Evolutionary conservation across 2,888 invertebrate genomes (phyloP), one percentile per base, ranked within the genome.

Genomic region (Andrena haemorrhoa): DNA sequence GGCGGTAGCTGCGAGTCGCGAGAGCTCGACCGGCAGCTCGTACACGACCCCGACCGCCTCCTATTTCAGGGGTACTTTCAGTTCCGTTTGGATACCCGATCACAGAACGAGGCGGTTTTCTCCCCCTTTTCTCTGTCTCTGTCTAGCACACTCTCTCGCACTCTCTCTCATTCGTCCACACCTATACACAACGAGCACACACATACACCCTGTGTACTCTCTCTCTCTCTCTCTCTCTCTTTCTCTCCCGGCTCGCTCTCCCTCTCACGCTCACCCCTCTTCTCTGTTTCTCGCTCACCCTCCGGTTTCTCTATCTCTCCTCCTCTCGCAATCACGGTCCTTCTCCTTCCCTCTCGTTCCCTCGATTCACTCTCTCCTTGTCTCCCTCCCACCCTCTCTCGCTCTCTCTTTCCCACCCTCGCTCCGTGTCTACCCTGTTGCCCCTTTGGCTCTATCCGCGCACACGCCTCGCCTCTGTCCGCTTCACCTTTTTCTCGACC

Each of bases 1-100:
- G 90, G 91, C 91, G 91, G 91, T 91, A 90, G 91, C 91, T 90
- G 89, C 92, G 89, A 90, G 88, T 91, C 86, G 90, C 87, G 88
- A 88, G 88, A 87, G 81, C 88, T 86, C 82, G 79, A 86, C 84
- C 86, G 87, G 85, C 73, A 86, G 86, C 87, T 86, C 86, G 78
- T 80, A 82, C 86, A 86, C 87, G 85, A 87, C 85, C 78, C 85
- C 76, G 73, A 82, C 85, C 87, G 87, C 77, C 83, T 87, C 79
- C 81, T 83, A 83, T 85, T 85, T 87, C 87, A 85, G 82, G 41
- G 82, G 74, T 79, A 82, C 82, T 82, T 79, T 79, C 79, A 87
- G 84, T 84, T 76, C 86, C 81, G 84, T 87, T 88, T 77, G 79
- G 79, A 69, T 74, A 81, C 82, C 79, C 82, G 82, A 78, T 79